A percentile compares a stretch with the other conserved stretches of the same genome.
These are phyloP conservation scores for Poeciliopsis turneri DNA, from an alignment of 2,797 vertebrate species.

Conservation along the genomic window DNA sequence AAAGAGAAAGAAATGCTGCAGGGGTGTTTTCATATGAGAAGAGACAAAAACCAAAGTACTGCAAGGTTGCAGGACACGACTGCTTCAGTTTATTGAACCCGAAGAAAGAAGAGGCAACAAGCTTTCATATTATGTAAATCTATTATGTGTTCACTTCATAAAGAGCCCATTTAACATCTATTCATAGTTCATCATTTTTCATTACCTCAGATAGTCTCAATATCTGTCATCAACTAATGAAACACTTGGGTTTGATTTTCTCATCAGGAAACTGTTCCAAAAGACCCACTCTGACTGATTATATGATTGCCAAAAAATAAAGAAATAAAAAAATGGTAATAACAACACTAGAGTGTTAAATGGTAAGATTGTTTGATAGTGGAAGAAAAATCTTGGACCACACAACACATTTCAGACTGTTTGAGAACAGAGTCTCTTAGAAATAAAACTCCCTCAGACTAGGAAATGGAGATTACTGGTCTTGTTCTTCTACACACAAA, in stretches of 20 bases:
- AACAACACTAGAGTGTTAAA: not conserved
- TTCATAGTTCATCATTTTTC: not conserved
- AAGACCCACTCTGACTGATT: not conserved
- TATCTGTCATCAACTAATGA: constrained; percentile 2
- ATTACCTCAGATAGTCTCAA: not conserved
- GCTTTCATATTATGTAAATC: not conserved
- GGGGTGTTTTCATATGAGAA: not conserved
- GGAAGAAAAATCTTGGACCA: not conserved
- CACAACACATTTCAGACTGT: not conserved
- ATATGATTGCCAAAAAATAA: not conserved
- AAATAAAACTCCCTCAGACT: not conserved
- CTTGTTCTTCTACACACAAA: too few species aligned
- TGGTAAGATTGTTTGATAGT: not conserved
- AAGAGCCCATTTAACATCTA: not conserved
- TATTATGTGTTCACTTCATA: not conserved
- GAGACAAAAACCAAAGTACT: not conserved
- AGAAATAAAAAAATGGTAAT: not conserved
- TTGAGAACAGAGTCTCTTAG: too few species aligned
- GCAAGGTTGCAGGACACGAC: not conserved
- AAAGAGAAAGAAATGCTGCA: constrained; percentile 1
- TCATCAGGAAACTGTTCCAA: not conserved
- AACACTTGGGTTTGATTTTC: constrained; percentile 2
- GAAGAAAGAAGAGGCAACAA: not conserved
- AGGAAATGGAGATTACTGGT: not conserved
- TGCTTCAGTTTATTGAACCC: not conserved